Evolutionary conservation across 2,888 invertebrate genomes (phyloP), one percentile per base, ranked within the genome.

Genomic region (Nemapogon koenigi): DNA sequence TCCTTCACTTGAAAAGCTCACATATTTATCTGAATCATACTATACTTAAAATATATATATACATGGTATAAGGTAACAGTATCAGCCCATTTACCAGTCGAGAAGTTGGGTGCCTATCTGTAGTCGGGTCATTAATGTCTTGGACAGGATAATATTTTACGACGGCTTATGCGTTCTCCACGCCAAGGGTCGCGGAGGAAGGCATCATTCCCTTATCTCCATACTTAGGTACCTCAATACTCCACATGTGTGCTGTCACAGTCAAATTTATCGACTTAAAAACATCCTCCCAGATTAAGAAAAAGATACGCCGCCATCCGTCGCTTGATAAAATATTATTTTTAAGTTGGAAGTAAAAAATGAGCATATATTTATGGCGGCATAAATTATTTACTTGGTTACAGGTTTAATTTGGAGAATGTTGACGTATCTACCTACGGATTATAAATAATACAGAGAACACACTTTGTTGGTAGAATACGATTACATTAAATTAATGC

Each of bases 231-330:
- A n/a, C n/a, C n/a, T n/a, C n/a, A n/a, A n/a, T n/a, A 66, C 62
- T 60, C 15, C 41, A 62, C 69, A 72, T 67, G 68, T 73, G 70
- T 68, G 70, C 59, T 55, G 51, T 68, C 75, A 72, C 75, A 73
- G 58, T 64, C 66, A 69, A 75, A 75, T 76, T 76, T 76, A 75
- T 75, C 66, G 73, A 62, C 71, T 68, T 64, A 66, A 72, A 73
- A 73, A 71, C 69, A 73, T 57, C 63, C 70, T 59, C 51, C 60
- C 60, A 72, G 71, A 73, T 73, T 73, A 65, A 52, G 61, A 60
- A 57, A 14, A 57, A 70, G 70, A 71, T 71, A 73, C 47, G 51
- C 54, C 52, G 55, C 50, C 53, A 57, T 56, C 55, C 57, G 57
- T 55, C 51, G 18, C 49, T 50, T 58, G 57, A 59, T 64, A 63